Base-by-base conservation (phyloP, 2,113 vertebrate species). In the Scomber scombrus region DNA sequence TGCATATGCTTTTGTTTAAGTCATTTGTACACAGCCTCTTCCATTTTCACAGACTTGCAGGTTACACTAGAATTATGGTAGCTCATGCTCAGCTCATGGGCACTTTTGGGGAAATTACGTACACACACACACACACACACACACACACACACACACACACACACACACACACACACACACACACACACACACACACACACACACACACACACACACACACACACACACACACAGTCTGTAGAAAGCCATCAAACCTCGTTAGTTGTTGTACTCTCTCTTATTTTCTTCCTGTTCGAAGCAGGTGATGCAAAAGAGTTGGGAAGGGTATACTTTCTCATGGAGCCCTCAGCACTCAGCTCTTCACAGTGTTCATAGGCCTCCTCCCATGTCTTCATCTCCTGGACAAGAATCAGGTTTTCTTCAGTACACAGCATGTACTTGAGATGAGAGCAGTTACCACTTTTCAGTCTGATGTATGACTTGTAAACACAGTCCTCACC, bases 401-500 rank as follows among this genome's bases (percentile, higher is more conserved):
- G 19, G 16, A 47, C 56, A 67, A 63, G n/a, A 47, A 34, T 45
- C 23, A 78, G 12, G 1, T 1, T 45, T 3, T 71, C 18, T 34
- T 71, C 49, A 1, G 15, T 0, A 34, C 76, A 78, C 2, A 62
- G 1, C 49, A 19, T 54, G 4, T 2, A 5, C 0, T 6, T 6
- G 18, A 0, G 0, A 0, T 2, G 0, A 2, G 0, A 1, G 45
- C 52, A 67, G 0, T 4, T 0, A 1, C 26, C 0, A 0, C 0
- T 40, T 4, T 7, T 0, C 74, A 43, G 52, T 5, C 11, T 8
- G 10, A 0, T 0, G 0, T 6, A 0, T 7, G 9, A 0, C 21
- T 13, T 62, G 2, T 19, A 14, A 45, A 5, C 16, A 40, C 65
- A 68, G 13, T 0, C 1, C 7, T 15, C 12, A 21, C 2, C 8